Conservation (phyloP, 2,113 vertebrate genomes). For the Illadopsis cleaveri region DNA sequence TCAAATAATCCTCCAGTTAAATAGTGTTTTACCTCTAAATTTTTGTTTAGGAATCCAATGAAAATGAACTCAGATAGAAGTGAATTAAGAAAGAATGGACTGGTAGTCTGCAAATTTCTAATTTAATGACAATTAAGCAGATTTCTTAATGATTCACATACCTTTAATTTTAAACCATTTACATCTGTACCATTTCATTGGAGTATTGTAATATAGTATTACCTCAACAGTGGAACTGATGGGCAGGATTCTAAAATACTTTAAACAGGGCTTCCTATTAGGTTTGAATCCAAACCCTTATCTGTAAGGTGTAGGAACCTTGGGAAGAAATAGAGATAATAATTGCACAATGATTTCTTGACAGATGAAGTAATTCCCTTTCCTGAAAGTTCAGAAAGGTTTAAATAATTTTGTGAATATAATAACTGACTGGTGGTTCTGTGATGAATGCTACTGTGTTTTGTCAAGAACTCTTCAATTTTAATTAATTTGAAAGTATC, state of each 20-base stretch:
- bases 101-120: neutral
- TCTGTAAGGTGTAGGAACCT: neutral
- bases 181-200: neutral
- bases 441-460: neutral
- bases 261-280: neutral
- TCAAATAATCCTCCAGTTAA: neutral
- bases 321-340: slow-evolving; percentile 31
- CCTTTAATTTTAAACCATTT: neutral
- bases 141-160: neutral
- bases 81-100: neutral
- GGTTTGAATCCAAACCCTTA: neutral
- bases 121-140: neutral
- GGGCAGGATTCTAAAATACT: neutral
- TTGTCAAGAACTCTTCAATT: slow-evolving; percentile 20
- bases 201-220: neutral
- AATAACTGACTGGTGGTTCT: slow-evolving; percentile 15
- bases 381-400: slow-evolving; percentile 2
- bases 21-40: neutral
- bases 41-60: neutral
- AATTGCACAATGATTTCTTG: slow-evolving; percentile 10
- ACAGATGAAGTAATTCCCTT: slow-evolving; percentile 8
- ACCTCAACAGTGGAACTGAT: neutral
- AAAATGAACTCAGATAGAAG: neutral
- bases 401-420: slow-evolving; percentile 45
- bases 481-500: slow-evolving; percentile 53